These are phyloP conservation scores for Drosophila tanythrix DNA, from an alignment of 2,888 invertebrate genomes.

Conservation along the genomic window DNA sequence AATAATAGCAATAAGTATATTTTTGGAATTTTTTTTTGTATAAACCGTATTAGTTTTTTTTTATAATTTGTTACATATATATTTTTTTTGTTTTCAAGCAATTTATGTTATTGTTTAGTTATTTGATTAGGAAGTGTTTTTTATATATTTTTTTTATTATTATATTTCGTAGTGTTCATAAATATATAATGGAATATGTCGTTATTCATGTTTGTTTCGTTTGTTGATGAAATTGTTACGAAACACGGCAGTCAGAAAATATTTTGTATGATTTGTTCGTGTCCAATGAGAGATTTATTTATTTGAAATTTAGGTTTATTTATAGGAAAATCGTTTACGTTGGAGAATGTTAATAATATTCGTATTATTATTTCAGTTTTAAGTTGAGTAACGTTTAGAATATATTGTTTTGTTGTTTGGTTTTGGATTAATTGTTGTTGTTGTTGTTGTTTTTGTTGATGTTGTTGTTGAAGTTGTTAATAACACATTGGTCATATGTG, in stretches of 20 bases:
- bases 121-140: conserved; percentile 21
- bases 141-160: background rate
- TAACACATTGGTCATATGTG: conserved; percentile 25
- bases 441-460: conserved; percentile 9
- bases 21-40: conserved; percentile 48
- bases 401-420: conserved; percentile 12
- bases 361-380: conserved; percentile 14
- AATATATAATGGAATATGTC: conserved; percentile 18
- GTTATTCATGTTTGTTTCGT: conserved; percentile 28
- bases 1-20: conserved; percentile 75
- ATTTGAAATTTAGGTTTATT: conserved; percentile 32
- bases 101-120: conserved; percentile 43
- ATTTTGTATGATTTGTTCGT: conserved; percentile 22
- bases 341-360: conserved; percentile 28
- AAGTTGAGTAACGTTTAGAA: conserved; percentile 11
- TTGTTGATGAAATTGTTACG: conserved; percentile 16
- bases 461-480: conserved; percentile 19
- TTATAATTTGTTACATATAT: conserved; percentile 1
- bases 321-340: conserved; percentile 29
- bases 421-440: conserved; percentile 12
- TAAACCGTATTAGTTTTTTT: conserved; percentile 37
- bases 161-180: conserved; percentile 1
- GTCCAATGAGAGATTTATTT: conserved; percentile 29
- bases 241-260: conserved; percentile 29
- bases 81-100: conserved; percentile 22